phyloP scores from a whole-genome alignment of 2,113 vertebrate genomes.

The Oryzias celebensis region DNA sequence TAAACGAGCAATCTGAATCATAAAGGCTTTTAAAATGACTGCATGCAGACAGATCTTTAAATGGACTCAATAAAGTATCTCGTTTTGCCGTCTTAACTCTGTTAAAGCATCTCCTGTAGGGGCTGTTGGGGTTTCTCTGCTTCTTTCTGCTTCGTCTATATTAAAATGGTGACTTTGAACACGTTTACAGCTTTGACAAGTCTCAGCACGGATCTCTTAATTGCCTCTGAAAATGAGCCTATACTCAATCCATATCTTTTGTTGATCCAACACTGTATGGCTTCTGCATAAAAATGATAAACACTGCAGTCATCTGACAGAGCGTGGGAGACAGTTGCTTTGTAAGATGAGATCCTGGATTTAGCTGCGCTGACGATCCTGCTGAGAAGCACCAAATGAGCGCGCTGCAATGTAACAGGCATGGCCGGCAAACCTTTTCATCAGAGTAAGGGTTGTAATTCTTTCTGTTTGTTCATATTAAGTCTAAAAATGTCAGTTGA shows the following conservation, averaged over 20 bases:
- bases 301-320: constrained; percentile 58
- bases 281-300: constrained; percentile 50
- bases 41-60: too few species aligned
- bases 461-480: not conserved
- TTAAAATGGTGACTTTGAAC: constrained; percentile 3
- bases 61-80: too few species aligned
- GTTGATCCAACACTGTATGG: constrained; percentile 54
- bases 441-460: constrained; percentile 7
- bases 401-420: constrained; percentile 7
- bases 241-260: constrained; percentile 39
- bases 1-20: too few species aligned
- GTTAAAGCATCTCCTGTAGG: not conserved
- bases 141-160: not conserved
- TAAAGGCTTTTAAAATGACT: too few species aligned
- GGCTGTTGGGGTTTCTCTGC: not conserved
- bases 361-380: constrained; percentile 46
- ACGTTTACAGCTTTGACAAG: constrained; percentile 13
- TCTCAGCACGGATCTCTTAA: constrained; percentile 18
- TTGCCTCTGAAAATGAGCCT: constrained; percentile 24
- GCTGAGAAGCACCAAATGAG: constrained; percentile 33
- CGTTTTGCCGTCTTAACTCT: too few species aligned
- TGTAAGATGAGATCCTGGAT: constrained; percentile 66
- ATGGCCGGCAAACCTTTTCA: constrained; percentile 2
- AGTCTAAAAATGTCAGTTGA: too few species aligned
- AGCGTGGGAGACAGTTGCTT: constrained; percentile 68